phyloP scores from a whole-genome alignment of 2,888 invertebrate genomes.

The Cataglyphis rosenhaueri region DNA sequence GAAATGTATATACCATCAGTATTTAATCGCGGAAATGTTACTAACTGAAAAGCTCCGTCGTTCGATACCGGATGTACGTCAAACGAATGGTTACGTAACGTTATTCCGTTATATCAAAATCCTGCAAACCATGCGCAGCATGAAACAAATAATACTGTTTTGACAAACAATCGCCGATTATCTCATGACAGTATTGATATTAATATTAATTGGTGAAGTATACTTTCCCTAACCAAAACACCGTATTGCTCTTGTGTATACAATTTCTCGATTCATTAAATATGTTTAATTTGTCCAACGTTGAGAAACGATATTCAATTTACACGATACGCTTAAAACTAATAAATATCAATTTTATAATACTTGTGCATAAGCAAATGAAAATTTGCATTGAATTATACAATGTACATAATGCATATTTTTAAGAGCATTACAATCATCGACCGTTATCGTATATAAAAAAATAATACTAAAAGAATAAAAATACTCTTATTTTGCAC shows the following conservation, averaged over 20 bases:
- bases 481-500: background rate
- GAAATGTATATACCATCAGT: conserved; percentile 6
- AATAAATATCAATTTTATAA: conserved; percentile 39
- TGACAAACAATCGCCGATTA: conserved; percentile 35
- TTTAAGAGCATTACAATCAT: conserved; percentile 18
- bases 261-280: conserved; percentile 40
- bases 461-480: background rate
- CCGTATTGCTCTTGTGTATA: background rate
- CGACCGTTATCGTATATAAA: background rate
- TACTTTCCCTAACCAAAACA: background rate
- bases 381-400: conserved; percentile 33
- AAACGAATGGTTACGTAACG: conserved; percentile 42
- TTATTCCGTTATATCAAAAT: conserved; percentile 19
- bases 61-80: conserved; percentile 27
- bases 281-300: conserved; percentile 21
- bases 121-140: background rate
- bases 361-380: background rate
- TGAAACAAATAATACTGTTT: conserved; percentile 31
- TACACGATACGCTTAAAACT: conserved; percentile 28
- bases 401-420: background rate
- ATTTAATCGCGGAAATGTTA: conserved; percentile 46
- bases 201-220: conserved; percentile 38
- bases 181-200: conserved; percentile 11
- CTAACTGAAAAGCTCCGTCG: conserved; percentile 43
- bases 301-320: conserved; percentile 43